Evolutionary conservation across 2,888 invertebrate species (phyloP), one percentile per base, ranked within the genome.

Genomic region (Dascillus cervinus): DNA sequence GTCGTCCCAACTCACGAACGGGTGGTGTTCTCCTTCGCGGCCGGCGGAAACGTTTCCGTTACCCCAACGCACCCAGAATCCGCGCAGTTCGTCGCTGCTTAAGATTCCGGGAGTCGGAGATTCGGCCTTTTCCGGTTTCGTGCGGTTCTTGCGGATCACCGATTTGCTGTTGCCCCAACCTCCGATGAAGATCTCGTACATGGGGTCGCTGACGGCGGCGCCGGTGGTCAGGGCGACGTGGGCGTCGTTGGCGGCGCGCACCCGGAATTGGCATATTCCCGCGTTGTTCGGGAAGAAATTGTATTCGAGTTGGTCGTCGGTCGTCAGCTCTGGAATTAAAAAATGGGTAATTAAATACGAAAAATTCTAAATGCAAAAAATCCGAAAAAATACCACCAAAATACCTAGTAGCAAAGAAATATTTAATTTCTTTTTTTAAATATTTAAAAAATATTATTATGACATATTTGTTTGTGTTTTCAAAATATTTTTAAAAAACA

Each of bases 81-180:
- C 82, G 30, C 83, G 79, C 66, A 73, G 82, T 60, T 88, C 86
- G 21, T 79, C 78, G 4, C 65, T 74, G 55, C 73, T 78, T 44
- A 90, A 64, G 47, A 87, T 78, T 34, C 71, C 74, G 1, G 83
- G 84, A 0, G 87, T 88, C 2, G 87, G 85, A 9, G 49, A 57
- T 41, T 63, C 63, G 14, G 59, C 63, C 6, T 62, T 63, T 8
- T 64, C 64, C 4, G 64, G 64, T 47, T 62, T 86, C 77, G 39
- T 75, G 67, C 56, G 75, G 66, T 89, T 85, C 55, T 76, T 79
- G 35, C 89, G 79, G 56, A 88, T 85, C 1, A 86, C 82, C 15
- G 85, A 86, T 65, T 86, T 88, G 41, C 74, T 69, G 63, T 91
- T 90, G 12, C 75, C 75, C 91, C 90, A 92, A 14, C 90, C 90